These are phyloP conservation scores for Meriones psammophilus DNA, from an alignment of 2,797 vertebrate species.

Conservation along the genomic window DNA sequence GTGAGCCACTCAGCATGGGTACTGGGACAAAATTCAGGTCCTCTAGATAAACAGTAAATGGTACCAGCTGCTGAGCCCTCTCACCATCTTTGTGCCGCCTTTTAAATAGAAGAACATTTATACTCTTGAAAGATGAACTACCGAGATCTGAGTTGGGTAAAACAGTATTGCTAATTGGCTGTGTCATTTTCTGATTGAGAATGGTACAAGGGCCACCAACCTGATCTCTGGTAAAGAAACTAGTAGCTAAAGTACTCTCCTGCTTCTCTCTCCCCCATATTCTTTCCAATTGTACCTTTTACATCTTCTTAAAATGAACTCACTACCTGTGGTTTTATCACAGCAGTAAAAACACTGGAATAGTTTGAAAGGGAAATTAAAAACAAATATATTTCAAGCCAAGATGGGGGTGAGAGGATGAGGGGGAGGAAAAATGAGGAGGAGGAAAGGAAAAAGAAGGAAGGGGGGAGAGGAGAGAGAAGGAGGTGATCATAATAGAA, in stretches of 20 bases:
- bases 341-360: constrained; percentile 50
- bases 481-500: neutral
- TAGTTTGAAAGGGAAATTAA: neutral
- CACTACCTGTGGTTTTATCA: constrained; percentile 48
- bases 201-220: neutral
- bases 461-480: neutral
- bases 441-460: rapidly evolving
- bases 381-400: neutral
- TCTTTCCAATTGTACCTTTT: neutral
- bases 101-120: constrained; percentile 17
- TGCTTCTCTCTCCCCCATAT: neutral
- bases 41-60: neutral
- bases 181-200: constrained; percentile 1
- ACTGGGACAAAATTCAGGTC: neutral
- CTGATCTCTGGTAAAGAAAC: constrained; percentile 29
- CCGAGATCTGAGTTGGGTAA: neutral
- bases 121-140: neutral
- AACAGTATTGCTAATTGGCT: neutral
- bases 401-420: neutral
- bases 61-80: neutral
- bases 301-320: constrained; percentile 55
- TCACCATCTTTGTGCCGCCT: neutral
- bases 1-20: neutral
- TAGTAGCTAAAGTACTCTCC: no score
- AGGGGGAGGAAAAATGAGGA: neutral